Evolutionary conservation across 92 coral and sea anemone genomes (phyloP).

Genomic region (Desmophyllum pertusum): DNA sequence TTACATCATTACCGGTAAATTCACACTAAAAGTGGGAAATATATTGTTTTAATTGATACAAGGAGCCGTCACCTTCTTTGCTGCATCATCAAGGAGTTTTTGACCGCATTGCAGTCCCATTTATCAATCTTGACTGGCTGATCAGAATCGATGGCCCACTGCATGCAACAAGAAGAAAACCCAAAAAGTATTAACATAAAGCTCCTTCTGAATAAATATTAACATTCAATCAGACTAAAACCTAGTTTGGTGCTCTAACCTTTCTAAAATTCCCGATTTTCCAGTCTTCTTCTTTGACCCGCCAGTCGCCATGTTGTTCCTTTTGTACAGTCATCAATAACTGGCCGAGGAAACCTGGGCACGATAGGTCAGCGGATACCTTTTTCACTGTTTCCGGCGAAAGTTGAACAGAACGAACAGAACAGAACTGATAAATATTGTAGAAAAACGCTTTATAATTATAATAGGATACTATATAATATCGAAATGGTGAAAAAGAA

Average conservation of each 20-base stretch:
- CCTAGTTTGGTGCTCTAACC: slow-evolving; percentile 34
- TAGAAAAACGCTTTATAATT: background rate
- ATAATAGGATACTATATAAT: background rate
- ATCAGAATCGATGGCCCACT: slow-evolving; percentile 85
- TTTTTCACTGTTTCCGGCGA: background rate
- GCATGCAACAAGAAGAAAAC: background rate
- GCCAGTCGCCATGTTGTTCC: slow-evolving; percentile 74
- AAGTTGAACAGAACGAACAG: too few species aligned
- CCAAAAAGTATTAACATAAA: too few species aligned
- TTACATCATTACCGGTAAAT: background rate
- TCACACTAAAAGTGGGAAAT: background rate
- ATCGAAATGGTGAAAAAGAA: slow-evolving; percentile 72
- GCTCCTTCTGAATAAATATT: background rate
- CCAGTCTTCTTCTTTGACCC: slow-evolving; percentile 67
- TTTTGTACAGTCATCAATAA: slow-evolving; percentile 52
- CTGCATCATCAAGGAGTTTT: slow-evolving; percentile 93
- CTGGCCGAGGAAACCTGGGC: slow-evolving; percentile 29
- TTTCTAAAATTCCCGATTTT: slow-evolving; percentile 60
- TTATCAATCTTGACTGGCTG: slow-evolving; percentile 93
- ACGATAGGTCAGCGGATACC: slow-evolving; percentile 20
- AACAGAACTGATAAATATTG: background rate
- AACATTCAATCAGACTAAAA: background rate
- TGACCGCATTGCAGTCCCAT: slow-evolving; percentile 98
- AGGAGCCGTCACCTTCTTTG: slow-evolving; percentile 72
- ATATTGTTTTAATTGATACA: too few species aligned